Base-by-base conservation (phyloP, 2,797 vertebrate genomes). In the Tenualosa ilisha region DNA sequence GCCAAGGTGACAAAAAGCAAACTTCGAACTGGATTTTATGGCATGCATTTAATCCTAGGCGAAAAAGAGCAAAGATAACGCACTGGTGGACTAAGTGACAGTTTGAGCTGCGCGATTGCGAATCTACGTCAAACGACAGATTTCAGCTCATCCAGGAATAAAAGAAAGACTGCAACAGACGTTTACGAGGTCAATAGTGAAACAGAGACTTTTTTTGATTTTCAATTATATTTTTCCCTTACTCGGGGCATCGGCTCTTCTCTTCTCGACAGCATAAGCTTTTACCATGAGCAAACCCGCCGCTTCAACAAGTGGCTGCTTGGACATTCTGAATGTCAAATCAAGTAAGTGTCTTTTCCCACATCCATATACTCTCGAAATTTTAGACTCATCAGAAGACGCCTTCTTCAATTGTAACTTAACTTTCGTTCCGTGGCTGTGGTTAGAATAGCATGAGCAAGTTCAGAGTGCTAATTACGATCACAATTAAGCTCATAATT, bases 241-340 rank as follows among this genome's bases (percentile, higher is more conserved):
- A 82, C 59, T 40, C 50, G 31, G 31, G 31, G 63, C 84, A 81
- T 88, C 72, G 40, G 68, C 81, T 90, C 91, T 86, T 85, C 90
- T 87, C 86, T 89, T 87, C 88, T 68, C 81, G 50, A 86, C 85
- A 91, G 86, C 72, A 88, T 88, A 90, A 92, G 89, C 61, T 81
- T 94, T 92, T 94, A 97, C 87, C 91, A 99, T 99, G 98, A 99
- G 97, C 96, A 99, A 99, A 94, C 96, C 98, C 61, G 96, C 97
- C 12, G 97, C 97, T 94, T 98, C 98, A 98, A 99, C 98, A 99
- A 98, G 98, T 99, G 98, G 97, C 95, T 96, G 95, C 94, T 93
- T 96, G 94, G 95, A 96, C 95, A 96, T 96, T 93, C 94, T 96
- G 89, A 96, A 93, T 84, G 95, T 96, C 91, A 96, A 96, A 93